Evolutionary conservation across 2,113 vertebrate genomes (phyloP).

Genomic region (Microcebus lehilahytsara): DNA sequence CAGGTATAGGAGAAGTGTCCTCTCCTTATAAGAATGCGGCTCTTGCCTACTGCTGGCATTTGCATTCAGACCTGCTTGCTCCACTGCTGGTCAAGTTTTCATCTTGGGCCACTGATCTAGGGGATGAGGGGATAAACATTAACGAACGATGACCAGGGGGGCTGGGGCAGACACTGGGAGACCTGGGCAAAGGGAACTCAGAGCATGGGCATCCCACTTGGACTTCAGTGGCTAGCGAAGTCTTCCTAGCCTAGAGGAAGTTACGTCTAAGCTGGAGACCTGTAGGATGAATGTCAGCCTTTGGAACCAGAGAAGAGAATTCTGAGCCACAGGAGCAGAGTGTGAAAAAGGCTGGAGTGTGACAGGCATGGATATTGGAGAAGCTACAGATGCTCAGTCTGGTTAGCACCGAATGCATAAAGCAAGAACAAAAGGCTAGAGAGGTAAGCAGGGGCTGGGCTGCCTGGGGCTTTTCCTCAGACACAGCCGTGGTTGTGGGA

Average conservation of each 20-base stretch:
- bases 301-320: background rate
- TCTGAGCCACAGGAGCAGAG: background rate
- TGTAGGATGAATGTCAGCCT: background rate
- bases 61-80: background rate
- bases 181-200: background rate
- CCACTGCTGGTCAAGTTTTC: background rate
- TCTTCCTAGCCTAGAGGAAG: background rate
- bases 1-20: background rate
- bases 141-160: fast-evolving
- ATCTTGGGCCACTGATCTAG: background rate
- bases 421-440: background rate
- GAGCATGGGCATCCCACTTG: background rate
- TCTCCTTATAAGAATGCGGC: background rate
- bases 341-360: background rate
- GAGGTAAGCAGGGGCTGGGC: background rate
- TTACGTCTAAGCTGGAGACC: background rate
- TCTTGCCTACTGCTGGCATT: background rate
- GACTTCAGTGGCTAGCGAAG: background rate
- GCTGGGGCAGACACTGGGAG: background rate
- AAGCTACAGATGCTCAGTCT: background rate
- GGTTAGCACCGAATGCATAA: background rate
- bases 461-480: fast-evolving
- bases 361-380: background rate
- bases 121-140: background rate
- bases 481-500: background rate